Evolutionary conservation across 2,797 vertebrate genomes (phyloP), one percentile per base, ranked within the genome.

Genomic region (Macropus fuliginosus): DNA sequence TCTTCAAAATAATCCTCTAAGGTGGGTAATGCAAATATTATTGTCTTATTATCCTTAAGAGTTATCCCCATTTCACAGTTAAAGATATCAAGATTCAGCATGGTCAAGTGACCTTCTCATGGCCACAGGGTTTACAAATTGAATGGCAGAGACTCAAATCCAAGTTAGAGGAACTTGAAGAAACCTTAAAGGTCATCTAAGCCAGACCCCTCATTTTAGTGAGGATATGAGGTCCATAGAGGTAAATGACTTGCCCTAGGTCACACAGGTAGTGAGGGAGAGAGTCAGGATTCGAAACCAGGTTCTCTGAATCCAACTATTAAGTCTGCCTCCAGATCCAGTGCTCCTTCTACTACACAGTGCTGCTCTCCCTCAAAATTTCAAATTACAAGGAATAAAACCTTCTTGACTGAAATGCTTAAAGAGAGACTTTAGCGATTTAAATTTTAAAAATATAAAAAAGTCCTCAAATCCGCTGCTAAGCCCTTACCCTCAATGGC

Each of bases 401-500:
- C 28, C 55, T 18, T 54, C 54, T 92, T 87, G 74, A 96, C 93
- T 40, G 2, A 93, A 56, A 54, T 90, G 46, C 18, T 95, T 93
- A 55, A 6, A 0, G 29, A 97, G 66, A 57, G 18, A 93, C 13
- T n/a, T 29, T 10, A 31, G 4, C 24, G 18, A 46, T 12, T 18
- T 34, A 55, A 89, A 91, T 28, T 12, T 6, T 89, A 90, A 97
- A 92, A 94, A 95, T 46, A 91, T 66, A 93, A 54, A 34, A 95
- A 95, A 27, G 31, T 89, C 56, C 91, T 59, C 90, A 0, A 0
- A 92, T 56, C 92, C 81, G 34, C 95, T 91, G 52, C 55, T 0
- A 0, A 14, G 40, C 18, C 87, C 87, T 55, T 29, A 6, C n/a
- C 31, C 54, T 94, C 92, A 1, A 50, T 56, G 29, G 74, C 96